Base-by-base conservation (phyloP, 2,113 vertebrate genomes). In the Syrmaticus mikado region DNA sequence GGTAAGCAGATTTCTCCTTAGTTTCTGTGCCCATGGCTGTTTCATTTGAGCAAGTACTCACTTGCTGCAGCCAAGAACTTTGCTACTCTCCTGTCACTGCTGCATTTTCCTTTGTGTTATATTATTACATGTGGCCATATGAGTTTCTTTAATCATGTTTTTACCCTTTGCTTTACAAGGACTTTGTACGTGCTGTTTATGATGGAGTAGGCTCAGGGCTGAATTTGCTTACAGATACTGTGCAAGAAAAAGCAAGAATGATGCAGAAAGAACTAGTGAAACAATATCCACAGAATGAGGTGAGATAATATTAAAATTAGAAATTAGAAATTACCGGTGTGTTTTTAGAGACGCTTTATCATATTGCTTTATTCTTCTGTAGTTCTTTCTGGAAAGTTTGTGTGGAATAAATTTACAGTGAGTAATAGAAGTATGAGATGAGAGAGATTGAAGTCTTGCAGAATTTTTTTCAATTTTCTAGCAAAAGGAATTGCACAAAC, bases 131-230 rank as follows among this genome's bases (percentile, higher is more conserved):
- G 10, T 16, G 21, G 20, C 11, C 11, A 3, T 32, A 21, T 64
- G 11, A 32, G 3, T 75, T 85, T 28, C 6, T 89, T 57, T 72
- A 85, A 86, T 32, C 9, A 3, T 20, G 7, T 72, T 77, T 89
- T 68, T 40, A 82, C 89, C 25, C 4, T 36, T 80, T 95, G 13
- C 94, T 92, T 96, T 94, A 98, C 98, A 96, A 95, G 45, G 97
- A 97, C 2, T 76, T 98, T 16, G 2, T 95, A 67, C 71, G 15
- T 72, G 95, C 95, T 36, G 18, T 99, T 93, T 95, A 94, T 84
- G 97, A 98, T 21, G 99, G 99, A 70, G 78, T 96, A 34, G 43
- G 53, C 58, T 96, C 91, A n/a, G 99, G 99, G 27, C 28, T 99
- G 77, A 75, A 91, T 24, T 97, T 96, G 65, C 98, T 99, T 6